These are phyloP conservation scores for Aphaenogaster floridana DNA, from an alignment of 1,140 invertebrate genomes.

Conservation along the genomic window DNA sequence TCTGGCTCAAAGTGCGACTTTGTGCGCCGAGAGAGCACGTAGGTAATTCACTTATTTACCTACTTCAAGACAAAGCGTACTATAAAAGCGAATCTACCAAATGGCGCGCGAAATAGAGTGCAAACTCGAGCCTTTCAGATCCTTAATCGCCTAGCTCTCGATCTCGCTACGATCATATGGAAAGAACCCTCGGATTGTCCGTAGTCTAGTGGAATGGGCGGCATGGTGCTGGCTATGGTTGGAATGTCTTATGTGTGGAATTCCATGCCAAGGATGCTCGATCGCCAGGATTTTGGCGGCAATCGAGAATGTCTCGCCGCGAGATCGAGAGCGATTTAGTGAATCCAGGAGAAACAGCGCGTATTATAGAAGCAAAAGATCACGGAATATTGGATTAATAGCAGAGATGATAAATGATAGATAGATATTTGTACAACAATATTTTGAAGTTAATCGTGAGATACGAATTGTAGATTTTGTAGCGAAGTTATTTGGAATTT, in stretches of 20 bases:
- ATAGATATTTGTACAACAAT: not conserved
- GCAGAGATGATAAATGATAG: not conserved
- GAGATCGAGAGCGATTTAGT: conserved; percentile 52
- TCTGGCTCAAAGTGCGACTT: conserved; percentile 12
- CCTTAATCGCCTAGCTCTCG: not conserved
- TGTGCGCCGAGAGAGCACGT: not conserved
- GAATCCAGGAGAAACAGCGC: conserved; percentile 6
- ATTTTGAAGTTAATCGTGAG: not conserved
- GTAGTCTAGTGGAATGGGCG: conserved; percentile 41
- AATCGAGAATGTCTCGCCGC: conserved; percentile 53
- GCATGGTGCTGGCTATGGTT: conserved; percentile 47
- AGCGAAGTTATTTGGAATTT: not conserved
- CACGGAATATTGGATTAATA: not conserved
- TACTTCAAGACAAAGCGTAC: conserved; percentile 5
- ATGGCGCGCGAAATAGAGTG: conserved; percentile 14
- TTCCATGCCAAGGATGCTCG: conserved; percentile 58
- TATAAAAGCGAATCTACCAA: conserved; percentile 36
- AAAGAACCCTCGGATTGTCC: conserved; percentile 39
- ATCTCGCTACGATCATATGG: conserved; percentile 20
- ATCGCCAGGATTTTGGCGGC: conserved; percentile 53
- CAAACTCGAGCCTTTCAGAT: conserved; percentile 2
- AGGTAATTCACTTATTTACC: conserved; percentile 48
- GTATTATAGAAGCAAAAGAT: conserved; percentile 5
- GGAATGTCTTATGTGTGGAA: conserved; percentile 64
- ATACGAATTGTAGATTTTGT: not conserved